Percentiles rank a stretch among this genome's conserved stretches.
Conservation (phyloP, 2,797 vertebrate species). For the Karalla daura region DNA sequence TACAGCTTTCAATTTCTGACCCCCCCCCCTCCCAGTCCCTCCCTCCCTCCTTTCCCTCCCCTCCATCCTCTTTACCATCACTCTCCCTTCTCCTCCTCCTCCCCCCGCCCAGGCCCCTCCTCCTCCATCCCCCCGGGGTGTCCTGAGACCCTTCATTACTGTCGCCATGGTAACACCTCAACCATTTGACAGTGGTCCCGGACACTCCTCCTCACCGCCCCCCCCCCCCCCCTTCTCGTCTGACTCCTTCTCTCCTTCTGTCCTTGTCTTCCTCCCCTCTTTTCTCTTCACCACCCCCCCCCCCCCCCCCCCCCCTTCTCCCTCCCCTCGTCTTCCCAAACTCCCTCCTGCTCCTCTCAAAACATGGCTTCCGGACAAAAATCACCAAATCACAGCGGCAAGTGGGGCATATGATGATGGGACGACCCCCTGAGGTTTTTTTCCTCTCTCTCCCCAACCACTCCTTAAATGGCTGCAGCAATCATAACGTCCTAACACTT, state of each 20-base stretch:
- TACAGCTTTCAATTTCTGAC: slow-evolving; percentile 72
- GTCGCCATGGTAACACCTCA: slow-evolving; percentile 85
- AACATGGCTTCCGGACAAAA: slow-evolving; percentile 84
- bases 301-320: neutral
- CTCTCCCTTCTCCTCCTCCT: slow-evolving; percentile 59
- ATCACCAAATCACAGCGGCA: slow-evolving; percentile 82
- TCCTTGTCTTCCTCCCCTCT: slow-evolving; percentile 54
- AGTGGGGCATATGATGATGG: slow-evolving; percentile 83
- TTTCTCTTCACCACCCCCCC: slow-evolving; percentile 27
- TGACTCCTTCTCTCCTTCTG: slow-evolving; percentile 52
- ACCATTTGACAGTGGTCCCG: slow-evolving; percentile 81
- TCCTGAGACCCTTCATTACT: slow-evolving; percentile 88
- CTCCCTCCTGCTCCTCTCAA: slow-evolving; percentile 73
- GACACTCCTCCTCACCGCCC: slow-evolving; percentile 64
- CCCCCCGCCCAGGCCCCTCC: slow-evolving; percentile 53
- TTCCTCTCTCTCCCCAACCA: slow-evolving; percentile 72
- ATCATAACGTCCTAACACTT: slow-evolving; percentile 80
- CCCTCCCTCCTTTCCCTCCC: slow-evolving; percentile 37
- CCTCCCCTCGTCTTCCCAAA: neutral
- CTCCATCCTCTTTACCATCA: slow-evolving; percentile 67
- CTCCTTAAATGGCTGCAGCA: slow-evolving; percentile 79
- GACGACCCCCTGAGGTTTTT: slow-evolving; percentile 80
- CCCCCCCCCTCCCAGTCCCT: slow-evolving; percentile 69
- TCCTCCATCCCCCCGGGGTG: slow-evolving; percentile 79
- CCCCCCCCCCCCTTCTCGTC: slow-evolving; percentile 28